Evolutionary conservation across 2,797 vertebrate species (phyloP).

Genomic region (Enteromius radiatus): DNA sequence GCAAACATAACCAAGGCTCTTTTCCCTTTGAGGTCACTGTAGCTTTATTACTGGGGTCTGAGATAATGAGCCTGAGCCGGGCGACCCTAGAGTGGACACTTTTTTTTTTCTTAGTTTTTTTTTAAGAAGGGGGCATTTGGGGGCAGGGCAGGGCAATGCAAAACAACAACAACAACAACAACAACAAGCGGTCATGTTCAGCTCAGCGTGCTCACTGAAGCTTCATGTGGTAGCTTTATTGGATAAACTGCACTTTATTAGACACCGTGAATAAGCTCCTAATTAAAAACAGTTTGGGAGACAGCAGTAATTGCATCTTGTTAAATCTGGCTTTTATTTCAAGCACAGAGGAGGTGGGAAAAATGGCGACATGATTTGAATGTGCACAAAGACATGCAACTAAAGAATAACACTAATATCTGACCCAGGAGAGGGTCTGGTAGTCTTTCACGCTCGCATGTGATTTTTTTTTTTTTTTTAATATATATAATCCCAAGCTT

Average conservation of each 20-base stretch:
- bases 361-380: slow-evolving; percentile 22
- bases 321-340: slow-evolving; percentile 55
- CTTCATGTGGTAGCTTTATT: slow-evolving; percentile 49
- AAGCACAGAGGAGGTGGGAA: slow-evolving; percentile 28
- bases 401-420: slow-evolving; percentile 28
- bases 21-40: slow-evolving; percentile 53
- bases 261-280: slow-evolving; percentile 44
- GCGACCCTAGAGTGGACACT: slow-evolving; percentile 47
- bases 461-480: neutral
- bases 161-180: slow-evolving; percentile 40
- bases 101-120: neutral
- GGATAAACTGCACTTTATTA: slow-evolving; percentile 57
- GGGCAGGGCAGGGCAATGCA: neutral
- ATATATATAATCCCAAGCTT: neutral
- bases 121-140: slow-evolving; percentile 39
- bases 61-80: slow-evolving; percentile 58
- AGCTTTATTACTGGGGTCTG: slow-evolving; percentile 54
- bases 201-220: slow-evolving; percentile 31
- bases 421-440: neutral
- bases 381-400: slow-evolving; percentile 10
- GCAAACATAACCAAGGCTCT: slow-evolving; percentile 55
- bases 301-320: slow-evolving; percentile 54
- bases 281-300: slow-evolving; percentile 59
- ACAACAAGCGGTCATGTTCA: slow-evolving; percentile 40
- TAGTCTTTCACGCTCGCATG: neutral